A percentile compares a stretch with the other conserved stretches of the same genome.
phyloP scores from a whole-genome alignment of 1,140 invertebrate genomes.

The Penaeus japonicus region DNA sequence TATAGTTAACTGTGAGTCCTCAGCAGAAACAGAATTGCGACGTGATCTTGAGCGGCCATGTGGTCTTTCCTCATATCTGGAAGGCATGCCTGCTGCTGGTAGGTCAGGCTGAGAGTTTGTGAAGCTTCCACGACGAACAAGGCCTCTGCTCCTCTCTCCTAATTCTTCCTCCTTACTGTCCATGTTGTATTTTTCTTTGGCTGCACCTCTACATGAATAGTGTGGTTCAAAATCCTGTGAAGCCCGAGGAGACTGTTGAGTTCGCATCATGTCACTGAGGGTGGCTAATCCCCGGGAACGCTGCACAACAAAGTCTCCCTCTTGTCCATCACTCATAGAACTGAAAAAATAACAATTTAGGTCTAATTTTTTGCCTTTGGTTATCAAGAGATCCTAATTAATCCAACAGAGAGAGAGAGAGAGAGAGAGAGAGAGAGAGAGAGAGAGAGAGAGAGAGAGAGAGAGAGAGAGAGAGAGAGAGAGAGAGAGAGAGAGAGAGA shows the following conservation, averaged over 20 bases:
- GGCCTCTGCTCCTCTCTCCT: slow-evolving; percentile 64
- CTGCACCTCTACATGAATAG: slow-evolving; percentile 66
- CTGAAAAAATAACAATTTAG: slow-evolving; percentile 36
- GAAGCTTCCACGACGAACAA: slow-evolving; percentile 53
- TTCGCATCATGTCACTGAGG: slow-evolving; percentile 59
- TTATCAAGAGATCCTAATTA: too few relatives aligned
- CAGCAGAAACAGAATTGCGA: slow-evolving; percentile 82
- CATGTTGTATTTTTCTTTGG: slow-evolving; percentile 71
- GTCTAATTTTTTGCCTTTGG: too few relatives aligned
- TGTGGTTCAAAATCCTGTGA: slow-evolving; percentile 33
- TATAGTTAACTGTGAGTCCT: slow-evolving; percentile 81
- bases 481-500: too few relatives aligned
- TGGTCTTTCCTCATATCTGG: slow-evolving; percentile 57
- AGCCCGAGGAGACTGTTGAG: slow-evolving; percentile 30
- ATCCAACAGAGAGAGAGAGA: too few relatives aligned
- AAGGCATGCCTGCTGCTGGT: slow-evolving; percentile 56
- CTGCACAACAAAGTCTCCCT: slow-evolving; percentile 59
- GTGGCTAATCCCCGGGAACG: slow-evolving; percentile 54
- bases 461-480: too few relatives aligned
- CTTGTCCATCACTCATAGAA: slow-evolving; percentile 59
- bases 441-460: too few relatives aligned
- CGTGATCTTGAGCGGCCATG: slow-evolving; percentile 83
- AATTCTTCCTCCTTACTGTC: slow-evolving; percentile 74
- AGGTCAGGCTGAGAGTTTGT: slow-evolving; percentile 51
- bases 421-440: too few relatives aligned